phyloP scores from a whole-genome alignment of 2,888 invertebrate species.

The Smittia aterrima region DNA sequence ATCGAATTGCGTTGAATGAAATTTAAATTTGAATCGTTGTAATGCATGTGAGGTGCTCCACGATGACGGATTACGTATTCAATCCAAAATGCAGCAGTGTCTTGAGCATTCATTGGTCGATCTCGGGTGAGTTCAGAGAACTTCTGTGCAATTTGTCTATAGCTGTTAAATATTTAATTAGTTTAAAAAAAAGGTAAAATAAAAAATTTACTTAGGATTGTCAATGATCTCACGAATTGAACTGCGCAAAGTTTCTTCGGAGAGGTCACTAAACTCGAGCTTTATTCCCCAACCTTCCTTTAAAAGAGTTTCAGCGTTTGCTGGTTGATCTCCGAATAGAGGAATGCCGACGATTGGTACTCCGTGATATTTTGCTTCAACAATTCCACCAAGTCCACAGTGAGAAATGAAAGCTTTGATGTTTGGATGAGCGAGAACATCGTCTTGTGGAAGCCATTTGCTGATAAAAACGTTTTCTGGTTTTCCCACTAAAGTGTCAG shows the following conservation, averaged over 20 bases:
- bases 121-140: background rate
- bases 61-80: slow-evolving; percentile 32
- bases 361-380: slow-evolving; percentile 74
- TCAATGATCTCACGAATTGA: slow-evolving; percentile 47
- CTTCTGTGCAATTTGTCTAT: background rate
- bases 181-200: background rate
- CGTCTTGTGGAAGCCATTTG: slow-evolving; percentile 58
- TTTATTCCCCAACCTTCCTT: slow-evolving; percentile 47
- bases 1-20: slow-evolving; percentile 18
- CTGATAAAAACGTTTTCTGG: slow-evolving; percentile 19
- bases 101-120: slow-evolving; percentile 28
- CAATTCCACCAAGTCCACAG: slow-evolving; percentile 68
- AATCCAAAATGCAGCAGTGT: slow-evolving; percentile 30
- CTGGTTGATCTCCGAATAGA: slow-evolving; percentile 56
- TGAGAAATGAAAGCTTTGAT: slow-evolving; percentile 51
- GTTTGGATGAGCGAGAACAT: slow-evolving; percentile 69
- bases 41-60: slow-evolving; percentile 42
- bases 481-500: background rate
- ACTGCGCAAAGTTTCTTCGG: slow-evolving; percentile 43
- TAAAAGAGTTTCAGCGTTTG: slow-evolving; percentile 47
- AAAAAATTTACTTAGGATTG: slow-evolving; percentile 46
- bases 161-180: slow-evolving; percentile 2
- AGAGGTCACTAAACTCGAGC: slow-evolving; percentile 43
- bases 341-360: slow-evolving; percentile 73
- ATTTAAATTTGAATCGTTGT: slow-evolving; percentile 12